Evolutionary conservation across 2,888 invertebrate genomes (phyloP).

Genomic region (Odontothrips loti): DNA sequence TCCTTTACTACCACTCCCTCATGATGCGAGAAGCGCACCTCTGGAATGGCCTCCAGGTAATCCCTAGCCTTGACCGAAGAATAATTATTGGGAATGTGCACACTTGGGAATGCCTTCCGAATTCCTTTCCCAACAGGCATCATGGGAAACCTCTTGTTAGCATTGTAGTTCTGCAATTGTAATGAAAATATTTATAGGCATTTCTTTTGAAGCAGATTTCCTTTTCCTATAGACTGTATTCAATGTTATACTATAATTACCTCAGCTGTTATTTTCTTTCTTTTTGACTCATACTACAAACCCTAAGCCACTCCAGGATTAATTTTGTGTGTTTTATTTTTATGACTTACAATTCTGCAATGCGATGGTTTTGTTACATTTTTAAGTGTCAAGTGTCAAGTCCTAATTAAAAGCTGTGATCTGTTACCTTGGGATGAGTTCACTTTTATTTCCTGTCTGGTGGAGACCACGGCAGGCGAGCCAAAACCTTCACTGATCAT

Average conservation of each 20-base stretch:
- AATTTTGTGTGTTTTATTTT: neutral
- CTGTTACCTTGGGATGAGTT: neutral
- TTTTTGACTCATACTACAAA: neutral
- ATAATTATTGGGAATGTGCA: neutral
- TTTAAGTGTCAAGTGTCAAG: neutral
- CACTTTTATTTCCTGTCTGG: neutral
- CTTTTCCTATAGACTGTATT: neutral
- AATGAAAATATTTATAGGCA: neutral
- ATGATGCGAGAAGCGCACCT: neutral
- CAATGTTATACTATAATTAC: neutral
- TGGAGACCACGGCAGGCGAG: neutral
- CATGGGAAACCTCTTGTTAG: neutral
- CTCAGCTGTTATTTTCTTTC: neutral
- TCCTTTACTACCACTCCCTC: neutral
- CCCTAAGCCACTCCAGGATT: neutral
- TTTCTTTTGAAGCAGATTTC: too few relatives aligned
- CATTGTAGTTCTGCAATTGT: neutral
- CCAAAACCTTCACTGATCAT: neutral
- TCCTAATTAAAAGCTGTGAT: neutral
- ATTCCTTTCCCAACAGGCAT: neutral
- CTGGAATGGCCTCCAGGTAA: neutral
- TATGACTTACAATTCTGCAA: neutral
- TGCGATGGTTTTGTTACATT: too few relatives aligned
- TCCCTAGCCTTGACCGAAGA: neutral
- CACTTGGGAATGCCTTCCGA: neutral